Percentiles rank a stretch among this genome's conserved stretches.
phyloP scores from a whole-genome alignment of 2,888 invertebrate species.

The Malacosoma neustria region DNA sequence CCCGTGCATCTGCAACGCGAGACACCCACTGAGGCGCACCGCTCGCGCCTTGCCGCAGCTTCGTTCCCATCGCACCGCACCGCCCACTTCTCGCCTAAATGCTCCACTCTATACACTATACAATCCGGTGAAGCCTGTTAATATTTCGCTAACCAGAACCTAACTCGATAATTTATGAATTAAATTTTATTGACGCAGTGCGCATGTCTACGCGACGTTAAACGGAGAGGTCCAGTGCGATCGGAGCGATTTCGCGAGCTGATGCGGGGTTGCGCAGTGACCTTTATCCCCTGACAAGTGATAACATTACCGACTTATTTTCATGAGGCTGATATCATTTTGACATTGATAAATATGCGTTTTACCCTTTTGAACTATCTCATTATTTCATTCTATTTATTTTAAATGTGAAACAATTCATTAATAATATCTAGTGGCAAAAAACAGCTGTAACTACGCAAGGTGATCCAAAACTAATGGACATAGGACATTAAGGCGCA shows the following conservation, averaged over 20 bases:
- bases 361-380: too few species aligned
- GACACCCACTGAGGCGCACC: slow-evolving; percentile 63
- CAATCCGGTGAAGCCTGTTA: slow-evolving; percentile 33
- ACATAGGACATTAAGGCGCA: too few species aligned
- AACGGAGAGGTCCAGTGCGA: slow-evolving; percentile 70
- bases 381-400: too few species aligned
- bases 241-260: slow-evolving; percentile 63
- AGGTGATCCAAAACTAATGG: too few species aligned
- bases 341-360: neutral
- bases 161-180: slow-evolving; percentile 28
- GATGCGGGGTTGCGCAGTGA: slow-evolving; percentile 49
- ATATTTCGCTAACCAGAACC: slow-evolving; percentile 30
- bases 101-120: slow-evolving; percentile 22
- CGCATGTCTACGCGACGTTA: slow-evolving; percentile 46
- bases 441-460: too few species aligned
- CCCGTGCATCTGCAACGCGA: slow-evolving; percentile 70
- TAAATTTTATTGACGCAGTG: slow-evolving; percentile 28
- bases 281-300: slow-evolving; percentile 45
- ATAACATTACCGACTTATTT: slow-evolving; percentile 58
- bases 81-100: slow-evolving; percentile 40
- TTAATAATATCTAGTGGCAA: too few species aligned
- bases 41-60: slow-evolving; percentile 41
- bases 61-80: slow-evolving; percentile 67
- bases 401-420: too few species aligned
- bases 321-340: slow-evolving; percentile 4